Conservation (phyloP, 37 sponge, comb jelly and placozoan genomes). For the Agelas oroides region DNA sequence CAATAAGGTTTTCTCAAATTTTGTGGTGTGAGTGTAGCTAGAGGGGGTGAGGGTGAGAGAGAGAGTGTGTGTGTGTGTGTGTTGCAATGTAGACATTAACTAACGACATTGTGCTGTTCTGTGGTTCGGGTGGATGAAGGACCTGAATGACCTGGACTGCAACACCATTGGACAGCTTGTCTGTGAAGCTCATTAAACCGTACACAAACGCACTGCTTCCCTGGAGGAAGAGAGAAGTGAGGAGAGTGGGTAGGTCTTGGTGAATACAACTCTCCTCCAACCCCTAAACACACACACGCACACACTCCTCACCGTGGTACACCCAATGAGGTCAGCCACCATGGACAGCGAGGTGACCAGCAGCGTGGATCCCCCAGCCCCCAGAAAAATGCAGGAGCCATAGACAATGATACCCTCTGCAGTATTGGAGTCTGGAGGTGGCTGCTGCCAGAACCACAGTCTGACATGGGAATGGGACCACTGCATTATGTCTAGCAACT, state of each 20-base stretch:
- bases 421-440: neutral
- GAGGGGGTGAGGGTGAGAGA: neutral
- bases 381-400: constrained; percentile 77
- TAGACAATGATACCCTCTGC: constrained; percentile 40
- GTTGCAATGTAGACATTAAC: neutral
- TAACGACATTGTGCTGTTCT: no score
- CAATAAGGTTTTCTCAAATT: no score
- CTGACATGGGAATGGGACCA: constrained; percentile 8
- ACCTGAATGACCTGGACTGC: constrained; percentile 86
- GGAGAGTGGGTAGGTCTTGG: neutral
- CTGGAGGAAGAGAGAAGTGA: constrained; percentile 49
- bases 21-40: neutral
- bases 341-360: constrained; percentile 91
- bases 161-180: constrained; percentile 94
- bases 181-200: constrained; percentile 96
- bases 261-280: neutral
- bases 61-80: neutral
- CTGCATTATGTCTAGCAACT: neutral
- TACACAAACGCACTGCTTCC: constrained; percentile 95
- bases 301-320: constrained; percentile 60
- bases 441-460: constrained; percentile 56
- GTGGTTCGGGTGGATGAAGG: no score
- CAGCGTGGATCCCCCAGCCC: constrained; percentile 83
- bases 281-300: neutral
- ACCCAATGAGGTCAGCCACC: constrained; percentile 94